Evolutionary conservation across 2,888 invertebrate species (phyloP).

Genomic region (Exephanes ischioxanthus): DNA sequence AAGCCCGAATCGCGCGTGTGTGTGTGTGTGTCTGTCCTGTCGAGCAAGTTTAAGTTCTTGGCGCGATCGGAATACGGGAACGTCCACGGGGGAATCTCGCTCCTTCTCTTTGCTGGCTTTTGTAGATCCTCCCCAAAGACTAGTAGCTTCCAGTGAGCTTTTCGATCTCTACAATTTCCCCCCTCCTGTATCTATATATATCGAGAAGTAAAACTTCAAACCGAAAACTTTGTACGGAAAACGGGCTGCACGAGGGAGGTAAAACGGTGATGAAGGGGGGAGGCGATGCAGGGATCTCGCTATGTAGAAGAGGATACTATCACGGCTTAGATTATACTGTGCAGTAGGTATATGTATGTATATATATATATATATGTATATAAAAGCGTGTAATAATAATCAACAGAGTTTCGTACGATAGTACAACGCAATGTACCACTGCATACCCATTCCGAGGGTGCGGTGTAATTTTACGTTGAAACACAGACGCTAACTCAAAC

Average conservation of each 20-base stretch:
- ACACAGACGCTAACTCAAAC: conserved; percentile 23
- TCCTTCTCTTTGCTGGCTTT: conserved; percentile 51
- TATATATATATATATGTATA: conserved; percentile 5
- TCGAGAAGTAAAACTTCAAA: conserved; percentile 45
- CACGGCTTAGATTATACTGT: conserved; percentile 19
- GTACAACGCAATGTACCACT: conserved; percentile 18
- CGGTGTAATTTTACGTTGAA: conserved; percentile 32
- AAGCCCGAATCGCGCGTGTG: not conserved
- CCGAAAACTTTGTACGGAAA: conserved; percentile 59
- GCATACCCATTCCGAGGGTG: not conserved
- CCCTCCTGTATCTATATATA: conserved; percentile 19
- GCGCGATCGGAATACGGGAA: conserved; percentile 57
- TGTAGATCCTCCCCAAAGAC: conserved; percentile 64
- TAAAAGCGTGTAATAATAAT: conserved; percentile 50
- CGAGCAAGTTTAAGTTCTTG: conserved; percentile 59
- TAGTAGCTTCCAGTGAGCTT: conserved; percentile 52
- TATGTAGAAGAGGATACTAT: not conserved
- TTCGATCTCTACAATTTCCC: conserved; percentile 52
- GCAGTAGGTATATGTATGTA: not conserved
- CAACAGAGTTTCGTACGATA: conserved; percentile 41
- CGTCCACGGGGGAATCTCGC: conserved; percentile 57
- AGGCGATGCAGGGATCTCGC: not conserved
- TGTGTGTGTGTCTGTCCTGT: conserved; percentile 1
- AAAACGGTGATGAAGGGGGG: not conserved
- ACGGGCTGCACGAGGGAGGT: conserved; percentile 17